Conservation (phyloP, 2,888 invertebrate genomes). For the Punctoribates punctum region DNA sequence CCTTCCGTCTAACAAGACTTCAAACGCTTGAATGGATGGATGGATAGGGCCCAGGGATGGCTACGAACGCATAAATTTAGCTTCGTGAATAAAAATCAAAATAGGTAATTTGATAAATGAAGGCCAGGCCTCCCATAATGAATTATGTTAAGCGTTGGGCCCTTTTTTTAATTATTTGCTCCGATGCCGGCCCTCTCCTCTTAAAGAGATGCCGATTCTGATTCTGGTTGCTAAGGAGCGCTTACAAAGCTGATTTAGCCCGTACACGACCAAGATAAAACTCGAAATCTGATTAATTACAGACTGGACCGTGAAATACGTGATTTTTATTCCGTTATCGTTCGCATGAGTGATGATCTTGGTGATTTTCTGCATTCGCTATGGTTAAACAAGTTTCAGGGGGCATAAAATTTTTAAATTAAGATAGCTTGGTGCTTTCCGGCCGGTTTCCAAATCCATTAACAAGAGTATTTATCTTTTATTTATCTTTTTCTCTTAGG, state of each 20-base stretch:
- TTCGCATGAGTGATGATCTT: too few species aligned
- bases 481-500: too few species aligned
- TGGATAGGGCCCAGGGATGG: neutral
- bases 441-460: too few species aligned
- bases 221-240: neutral
- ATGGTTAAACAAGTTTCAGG: too few species aligned
- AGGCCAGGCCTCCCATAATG: neutral
- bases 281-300: too few species aligned
- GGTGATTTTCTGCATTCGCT: too few species aligned
- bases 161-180: neutral
- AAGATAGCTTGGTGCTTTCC: too few species aligned
- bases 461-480: too few species aligned
- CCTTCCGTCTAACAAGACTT: conserved; percentile 26
- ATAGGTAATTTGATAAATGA: conserved; percentile 19
- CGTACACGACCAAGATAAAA: too few species aligned
- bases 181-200: neutral
- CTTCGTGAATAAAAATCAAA: neutral
- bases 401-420: too few species aligned
- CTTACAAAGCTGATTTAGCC: neutral
- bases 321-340: too few species aligned
- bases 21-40: conserved; percentile 5
- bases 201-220: neutral
- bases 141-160: neutral
- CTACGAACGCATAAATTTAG: neutral
- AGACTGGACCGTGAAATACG: too few species aligned